These are phyloP conservation scores for Embiotoca jacksoni DNA, from an alignment of 2,113 vertebrate genomes.

Conservation along the genomic window DNA sequence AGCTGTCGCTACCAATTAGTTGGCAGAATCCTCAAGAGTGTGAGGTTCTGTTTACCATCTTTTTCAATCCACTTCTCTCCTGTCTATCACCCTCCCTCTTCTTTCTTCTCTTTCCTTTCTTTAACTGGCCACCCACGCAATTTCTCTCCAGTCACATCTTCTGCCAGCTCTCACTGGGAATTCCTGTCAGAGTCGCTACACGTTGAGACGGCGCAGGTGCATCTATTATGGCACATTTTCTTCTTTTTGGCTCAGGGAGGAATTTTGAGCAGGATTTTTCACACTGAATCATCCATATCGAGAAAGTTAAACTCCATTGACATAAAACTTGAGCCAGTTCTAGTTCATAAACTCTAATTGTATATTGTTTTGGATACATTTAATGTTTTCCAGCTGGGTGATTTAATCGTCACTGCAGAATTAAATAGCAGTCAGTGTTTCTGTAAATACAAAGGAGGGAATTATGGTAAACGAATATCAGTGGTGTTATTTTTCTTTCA, in stretches of 20 bases:
- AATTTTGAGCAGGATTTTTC: neutral
- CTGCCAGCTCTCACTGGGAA: constrained; percentile 30
- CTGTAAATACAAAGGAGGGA: too few species aligned
- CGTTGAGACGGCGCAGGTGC: constrained; percentile 48
- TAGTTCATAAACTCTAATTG: too few species aligned
- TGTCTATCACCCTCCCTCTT: constrained; percentile 19
- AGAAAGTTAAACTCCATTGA: neutral
- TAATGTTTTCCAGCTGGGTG: too few species aligned
- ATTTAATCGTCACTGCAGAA: too few species aligned
- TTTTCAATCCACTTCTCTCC: constrained; percentile 27
- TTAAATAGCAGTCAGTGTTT: too few species aligned
- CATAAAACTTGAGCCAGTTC: too few species aligned
- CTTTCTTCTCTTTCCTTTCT: constrained; percentile 21
- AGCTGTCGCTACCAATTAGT: constrained; percentile 56
- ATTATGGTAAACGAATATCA: too few species aligned
- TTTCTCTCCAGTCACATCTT: constrained; percentile 25
- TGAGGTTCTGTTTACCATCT: constrained; percentile 46
- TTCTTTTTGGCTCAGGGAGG: neutral
- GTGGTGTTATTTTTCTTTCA: too few species aligned
- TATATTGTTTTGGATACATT: too few species aligned
- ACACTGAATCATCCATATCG: neutral
- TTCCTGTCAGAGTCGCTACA: constrained; percentile 43
- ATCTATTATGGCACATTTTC: constrained; percentile 35
- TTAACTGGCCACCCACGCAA: constrained; percentile 40
- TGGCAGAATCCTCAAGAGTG: constrained; percentile 27